Base-by-base conservation (phyloP, 1,140 invertebrate genomes). In the Mya arenaria region DNA sequence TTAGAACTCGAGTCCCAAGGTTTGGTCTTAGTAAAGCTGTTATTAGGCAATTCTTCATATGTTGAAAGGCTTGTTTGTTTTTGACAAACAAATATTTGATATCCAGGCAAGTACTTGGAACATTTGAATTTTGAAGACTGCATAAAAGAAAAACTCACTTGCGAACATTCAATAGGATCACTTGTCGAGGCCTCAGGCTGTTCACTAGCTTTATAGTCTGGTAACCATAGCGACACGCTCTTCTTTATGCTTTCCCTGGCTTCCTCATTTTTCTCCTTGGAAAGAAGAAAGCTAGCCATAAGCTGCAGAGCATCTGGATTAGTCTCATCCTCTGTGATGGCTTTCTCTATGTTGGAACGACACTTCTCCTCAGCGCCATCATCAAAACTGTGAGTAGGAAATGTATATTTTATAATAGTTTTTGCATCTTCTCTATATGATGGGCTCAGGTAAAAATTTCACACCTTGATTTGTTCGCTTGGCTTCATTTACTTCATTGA, bases 301-400 rank as follows among this genome's bases (percentile, higher is more conserved):
- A 91, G 81, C 68, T 93, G 93, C 73, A 90, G 86, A 1, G 92
- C 91, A 81, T 93, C 93, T 10, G 92, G 89, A 85, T 93, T 93
- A 19, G 87, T 85, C 8, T 79, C 32, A 41, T 93, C 93, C 30
- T 82, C 63, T 41, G 85, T 82, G 41, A 93, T 87, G 1, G 92
- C 90, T 80, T 90, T 89, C 15, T 93, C 89, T 34, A 93, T 88
- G 68, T 84, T 84, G 10, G 84, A 77, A 83, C 88, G 86, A 86
- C 93, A 93, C 39, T 87, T 86, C 15, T 87, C 84, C 85, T 93
- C 93, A 8, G 93, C 92, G 74, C 89, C 86, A 62, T 90, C 92
- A 65, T 91, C 92, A 90, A 89, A 88, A 87, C 93, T 72, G 83
- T 19, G 88, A 87, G 75, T 23, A 48, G 48, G n/a, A n/a, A n/a